Conservation (phyloP, 2,797 vertebrate species). For the Propithecus perrieri region DNA sequence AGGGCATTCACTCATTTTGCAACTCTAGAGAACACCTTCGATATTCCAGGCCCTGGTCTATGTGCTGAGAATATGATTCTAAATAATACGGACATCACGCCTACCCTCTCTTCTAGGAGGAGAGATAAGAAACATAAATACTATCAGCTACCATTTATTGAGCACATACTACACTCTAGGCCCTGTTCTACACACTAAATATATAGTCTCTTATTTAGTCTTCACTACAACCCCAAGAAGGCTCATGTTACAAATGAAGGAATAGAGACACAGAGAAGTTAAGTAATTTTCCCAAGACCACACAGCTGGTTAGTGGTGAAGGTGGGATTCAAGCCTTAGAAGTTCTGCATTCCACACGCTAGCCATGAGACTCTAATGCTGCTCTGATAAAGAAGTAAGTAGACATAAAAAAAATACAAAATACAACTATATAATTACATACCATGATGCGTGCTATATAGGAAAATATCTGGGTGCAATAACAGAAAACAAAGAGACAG, state of each 20-base stretch:
- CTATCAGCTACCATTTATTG: neutral
- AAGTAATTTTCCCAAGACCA: neutral
- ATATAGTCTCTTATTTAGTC: neutral
- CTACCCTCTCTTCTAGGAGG: neutral
- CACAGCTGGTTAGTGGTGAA: neutral
- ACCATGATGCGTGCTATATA: neutral
- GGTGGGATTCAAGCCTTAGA: neutral
- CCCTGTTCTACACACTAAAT: neutral
- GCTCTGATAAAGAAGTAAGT: neutral
- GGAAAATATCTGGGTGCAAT: neutral
- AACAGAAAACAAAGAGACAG: neutral
- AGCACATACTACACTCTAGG: neutral
- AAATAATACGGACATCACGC: neutral
- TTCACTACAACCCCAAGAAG: neutral
- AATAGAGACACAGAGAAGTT: neutral
- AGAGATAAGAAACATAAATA: neutral
- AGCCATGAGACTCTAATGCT: neutral
- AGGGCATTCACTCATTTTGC: no score
- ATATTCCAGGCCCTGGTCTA: neutral
- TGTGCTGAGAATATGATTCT: neutral
- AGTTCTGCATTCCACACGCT: neutral
- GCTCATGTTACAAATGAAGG: neutral
- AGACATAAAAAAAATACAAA: neutral
- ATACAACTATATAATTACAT: neutral
- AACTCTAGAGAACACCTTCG: neutral